Base-by-base conservation (phyloP, 1,140 invertebrate genomes). In the Hycleus cichorii region DNA sequence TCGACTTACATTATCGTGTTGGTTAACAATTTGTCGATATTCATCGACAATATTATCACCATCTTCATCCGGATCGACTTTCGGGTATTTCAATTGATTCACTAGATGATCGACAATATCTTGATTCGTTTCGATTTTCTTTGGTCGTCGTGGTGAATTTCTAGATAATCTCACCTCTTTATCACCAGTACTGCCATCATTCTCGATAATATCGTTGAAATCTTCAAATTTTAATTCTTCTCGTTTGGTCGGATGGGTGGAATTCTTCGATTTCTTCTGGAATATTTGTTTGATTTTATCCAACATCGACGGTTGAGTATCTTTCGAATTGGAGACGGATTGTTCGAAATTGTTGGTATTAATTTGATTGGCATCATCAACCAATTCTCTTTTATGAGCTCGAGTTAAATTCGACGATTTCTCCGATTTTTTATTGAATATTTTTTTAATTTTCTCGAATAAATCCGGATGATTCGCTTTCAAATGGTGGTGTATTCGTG, bases 271-370 rank as follows among this genome's bases (percentile, higher is more conserved):
- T 44, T 53, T 42, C 45, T 53, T 27, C 10, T 53, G 42, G 5
- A 53, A 26, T 27, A 53, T 53, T 0, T 46, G 2, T 53, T 53
- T 53, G 11, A 53, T 53, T n/a, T 46, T 53, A 38, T 45, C 46
- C 9, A 53, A 11, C 40, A 32, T 8, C 8, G 18, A 45, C 46
- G n/a, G 42, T 45, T 46, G n/a, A 18, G 18, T 18, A 18, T 18
- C 18, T 18, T 18, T 18, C 18, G 18, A 18, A 18, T 18, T 18
- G 18, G 18, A 18, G 18, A 1, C 18, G 18, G 18, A 18, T 18
- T 18, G 18, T 18, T 18, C 18, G 18, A 18, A 18, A 18, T 18
- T 18, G 18, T 18, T 18, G 18, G 18, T 18, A 18, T 18, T 18
- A 18, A 18, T 18, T 18, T 18, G 18, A 18, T 18, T 18, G 18